Conservation (phyloP, 2,113 vertebrate genomes). For the Cebus imitator region DNA sequence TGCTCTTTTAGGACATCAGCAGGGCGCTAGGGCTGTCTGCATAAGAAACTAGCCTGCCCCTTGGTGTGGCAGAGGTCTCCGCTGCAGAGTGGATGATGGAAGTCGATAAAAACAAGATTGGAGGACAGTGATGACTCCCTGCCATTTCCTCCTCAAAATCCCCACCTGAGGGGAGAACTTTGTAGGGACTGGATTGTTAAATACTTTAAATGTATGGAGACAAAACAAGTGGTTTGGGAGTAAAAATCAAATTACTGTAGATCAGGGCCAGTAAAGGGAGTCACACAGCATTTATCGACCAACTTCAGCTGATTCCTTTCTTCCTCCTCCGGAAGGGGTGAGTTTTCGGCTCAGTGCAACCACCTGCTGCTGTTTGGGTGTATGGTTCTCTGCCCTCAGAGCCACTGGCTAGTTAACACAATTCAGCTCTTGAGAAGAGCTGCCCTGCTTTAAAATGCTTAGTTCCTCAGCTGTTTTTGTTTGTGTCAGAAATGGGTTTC, state of each 20-base stretch:
- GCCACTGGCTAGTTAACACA: neutral
- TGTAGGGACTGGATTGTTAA: neutral
- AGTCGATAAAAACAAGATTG: neutral
- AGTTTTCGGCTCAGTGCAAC: neutral
- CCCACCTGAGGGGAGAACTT: neutral
- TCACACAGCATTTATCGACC: neutral
- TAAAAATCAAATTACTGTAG: neutral
- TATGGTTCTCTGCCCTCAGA: neutral
- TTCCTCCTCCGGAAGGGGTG: neutral
- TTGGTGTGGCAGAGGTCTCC: accelerated
- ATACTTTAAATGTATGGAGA: neutral
- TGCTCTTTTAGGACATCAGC: neutral
- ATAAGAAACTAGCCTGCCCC: neutral
- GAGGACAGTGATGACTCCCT: neutral
- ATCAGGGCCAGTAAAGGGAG: neutral
- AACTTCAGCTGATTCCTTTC: neutral
- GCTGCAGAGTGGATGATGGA: neutral
- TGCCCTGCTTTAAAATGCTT: neutral
- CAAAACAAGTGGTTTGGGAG: neutral
- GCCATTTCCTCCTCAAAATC: neutral
- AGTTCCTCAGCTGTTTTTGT: neutral
- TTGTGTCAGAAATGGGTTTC: slow-evolving; percentile 19
- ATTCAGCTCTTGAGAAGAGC: neutral
- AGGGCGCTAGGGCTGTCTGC: neutral
- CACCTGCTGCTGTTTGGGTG: neutral